phyloP scores from a whole-genome alignment of 2,113 vertebrate species.

The Rhizomys pruinosus region DNA sequence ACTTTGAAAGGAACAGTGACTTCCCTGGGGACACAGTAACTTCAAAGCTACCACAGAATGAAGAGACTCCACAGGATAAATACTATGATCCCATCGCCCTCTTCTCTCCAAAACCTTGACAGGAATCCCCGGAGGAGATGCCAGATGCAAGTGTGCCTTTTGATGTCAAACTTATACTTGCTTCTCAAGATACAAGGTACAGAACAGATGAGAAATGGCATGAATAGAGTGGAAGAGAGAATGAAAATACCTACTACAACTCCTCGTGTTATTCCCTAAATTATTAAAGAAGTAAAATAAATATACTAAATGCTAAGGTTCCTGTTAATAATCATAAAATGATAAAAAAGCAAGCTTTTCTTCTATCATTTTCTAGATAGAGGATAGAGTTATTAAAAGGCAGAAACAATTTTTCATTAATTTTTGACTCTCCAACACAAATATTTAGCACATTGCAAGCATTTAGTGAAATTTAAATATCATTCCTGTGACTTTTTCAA shows the following conservation, averaged over 20 bases:
- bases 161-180: background rate
- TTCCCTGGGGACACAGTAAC: background rate
- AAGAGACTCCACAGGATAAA: too few relatives aligned
- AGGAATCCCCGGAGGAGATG: background rate
- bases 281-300: background rate
- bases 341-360: too few relatives aligned
- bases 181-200: background rate
- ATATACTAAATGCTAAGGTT: background rate
- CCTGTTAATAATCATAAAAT: background rate
- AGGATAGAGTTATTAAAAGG: background rate
- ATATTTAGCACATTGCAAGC: background rate
- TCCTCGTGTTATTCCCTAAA: background rate
- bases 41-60: background rate
- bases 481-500: background rate
- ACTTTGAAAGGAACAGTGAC: background rate
- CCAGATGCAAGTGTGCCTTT: background rate
- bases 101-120: too few relatives aligned
- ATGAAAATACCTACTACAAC: background rate
- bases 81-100: too few relatives aligned
- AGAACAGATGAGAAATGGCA: background rate
- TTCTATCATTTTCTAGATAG: too few relatives aligned
- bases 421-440: background rate
- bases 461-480: background rate
- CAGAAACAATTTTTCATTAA: background rate
- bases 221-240: background rate